A percentile compares a stretch with the other conserved stretches of the same genome.
Conservation (phyloP, 2,888 invertebrate species). For the Alloscopus bannaensis region DNA sequence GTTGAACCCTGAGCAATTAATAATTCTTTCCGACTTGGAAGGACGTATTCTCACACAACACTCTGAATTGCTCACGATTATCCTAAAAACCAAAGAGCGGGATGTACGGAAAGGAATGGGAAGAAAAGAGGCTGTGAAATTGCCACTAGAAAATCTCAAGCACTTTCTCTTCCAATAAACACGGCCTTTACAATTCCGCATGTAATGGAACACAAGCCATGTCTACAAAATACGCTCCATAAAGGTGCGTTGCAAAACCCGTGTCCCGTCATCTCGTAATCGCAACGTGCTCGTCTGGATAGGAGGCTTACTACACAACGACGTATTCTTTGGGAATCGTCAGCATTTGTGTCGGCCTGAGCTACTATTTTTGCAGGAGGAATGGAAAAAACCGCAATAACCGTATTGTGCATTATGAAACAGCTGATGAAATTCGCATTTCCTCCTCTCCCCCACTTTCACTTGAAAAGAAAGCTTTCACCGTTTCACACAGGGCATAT, state of each 20-base stretch:
- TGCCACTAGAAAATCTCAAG: constrained; percentile 56
- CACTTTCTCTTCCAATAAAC: constrained; percentile 44
- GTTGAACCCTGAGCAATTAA: constrained; percentile 28
- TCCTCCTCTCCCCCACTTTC: constrained; percentile 11
- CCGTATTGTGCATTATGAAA: constrained; percentile 53
- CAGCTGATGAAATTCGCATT: constrained; percentile 59
- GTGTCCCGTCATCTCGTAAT: too few relatives aligned
- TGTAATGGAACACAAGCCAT: constrained; percentile 8
- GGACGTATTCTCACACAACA: constrained; percentile 27
- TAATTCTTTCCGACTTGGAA: constrained; percentile 23
- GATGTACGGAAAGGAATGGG: constrained; percentile 22
- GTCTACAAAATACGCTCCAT: too few relatives aligned
- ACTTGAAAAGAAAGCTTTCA: not conserved
- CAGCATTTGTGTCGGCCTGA: not conserved
- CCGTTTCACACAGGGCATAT: constrained; percentile 39
- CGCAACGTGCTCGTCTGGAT: too few relatives aligned
- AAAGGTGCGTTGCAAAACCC: too few relatives aligned
- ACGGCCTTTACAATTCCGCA: constrained; percentile 23
- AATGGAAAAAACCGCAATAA: constrained; percentile 52
- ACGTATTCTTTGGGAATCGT: too few relatives aligned
- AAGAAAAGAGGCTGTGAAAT: constrained; percentile 45
- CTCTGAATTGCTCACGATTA: constrained; percentile 25
- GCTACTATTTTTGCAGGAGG: constrained; percentile 41
- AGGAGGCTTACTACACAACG: not conserved
- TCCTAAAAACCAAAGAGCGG: not conserved